Conservation (phyloP, 2,113 vertebrate genomes). For the Tichodroma muraria region DNA sequence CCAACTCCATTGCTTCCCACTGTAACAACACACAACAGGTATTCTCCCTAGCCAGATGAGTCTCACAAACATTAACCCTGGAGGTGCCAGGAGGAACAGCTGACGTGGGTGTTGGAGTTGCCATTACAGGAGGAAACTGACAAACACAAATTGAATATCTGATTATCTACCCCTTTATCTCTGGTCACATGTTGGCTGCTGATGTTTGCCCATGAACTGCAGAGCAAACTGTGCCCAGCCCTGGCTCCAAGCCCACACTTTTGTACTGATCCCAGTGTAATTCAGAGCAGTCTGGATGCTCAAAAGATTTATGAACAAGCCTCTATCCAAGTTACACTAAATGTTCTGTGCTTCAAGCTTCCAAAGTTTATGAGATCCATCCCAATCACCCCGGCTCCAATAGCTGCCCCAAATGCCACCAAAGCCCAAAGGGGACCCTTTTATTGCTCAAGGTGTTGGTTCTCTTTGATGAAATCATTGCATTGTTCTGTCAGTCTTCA, state of each 20-base stretch:
- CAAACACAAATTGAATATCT: neutral
- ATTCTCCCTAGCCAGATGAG: neutral
- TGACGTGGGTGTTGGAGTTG: neutral
- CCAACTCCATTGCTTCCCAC: neutral
- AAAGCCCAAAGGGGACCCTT: neutral
- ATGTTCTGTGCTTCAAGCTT: neutral
- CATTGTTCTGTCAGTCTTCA: neutral
- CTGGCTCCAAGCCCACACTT: neutral
- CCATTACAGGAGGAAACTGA: neutral
- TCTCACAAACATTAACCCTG: neutral
- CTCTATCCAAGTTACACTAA: neutral
- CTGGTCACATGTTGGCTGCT: neutral
- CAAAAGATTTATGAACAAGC: neutral
- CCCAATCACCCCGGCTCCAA: fast-evolving
- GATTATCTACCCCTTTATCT: neutral
- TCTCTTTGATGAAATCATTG: neutral
- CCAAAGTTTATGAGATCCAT: neutral
- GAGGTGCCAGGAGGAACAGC: neutral
- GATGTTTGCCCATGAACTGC: neutral
- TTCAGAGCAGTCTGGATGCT: neutral
- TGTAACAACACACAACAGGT: neutral
- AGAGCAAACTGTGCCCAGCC: neutral
- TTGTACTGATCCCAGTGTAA: neutral
- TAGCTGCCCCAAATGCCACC: neutral
- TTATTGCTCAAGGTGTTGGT: neutral